Conservation (phyloP, 2,797 vertebrate genomes). For the Leptatherina wallacei region DNA sequence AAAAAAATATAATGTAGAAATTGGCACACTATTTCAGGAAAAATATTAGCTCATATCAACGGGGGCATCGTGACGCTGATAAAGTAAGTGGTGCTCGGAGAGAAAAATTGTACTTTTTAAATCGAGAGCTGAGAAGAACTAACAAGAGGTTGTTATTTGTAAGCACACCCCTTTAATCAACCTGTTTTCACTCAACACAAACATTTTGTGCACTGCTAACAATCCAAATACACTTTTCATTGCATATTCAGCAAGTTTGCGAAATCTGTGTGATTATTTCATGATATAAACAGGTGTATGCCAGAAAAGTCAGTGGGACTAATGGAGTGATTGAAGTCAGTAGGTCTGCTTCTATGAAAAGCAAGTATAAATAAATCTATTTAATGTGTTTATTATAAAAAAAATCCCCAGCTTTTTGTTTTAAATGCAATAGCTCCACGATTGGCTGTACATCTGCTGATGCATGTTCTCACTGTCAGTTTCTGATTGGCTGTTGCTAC, state of each 20-base stretch:
- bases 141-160: not conserved
- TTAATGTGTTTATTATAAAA: not conserved
- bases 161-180: not conserved
- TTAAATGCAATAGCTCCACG: constrained; percentile 4
- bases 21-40: not conserved
- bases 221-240: too few relatives aligned
- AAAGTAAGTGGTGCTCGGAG: too few relatives aligned
- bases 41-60: not conserved
- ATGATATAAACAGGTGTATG: not conserved
- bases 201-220: not conserved
- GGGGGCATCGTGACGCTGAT: not conserved
- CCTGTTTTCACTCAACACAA: not conserved
- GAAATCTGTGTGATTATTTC: not conserved
- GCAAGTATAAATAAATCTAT: not conserved
- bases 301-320: not conserved
- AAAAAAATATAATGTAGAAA: not conserved
- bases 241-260: too few relatives aligned
- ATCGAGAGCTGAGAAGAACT: not conserved
- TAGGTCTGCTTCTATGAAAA: not conserved
- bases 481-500: constrained; percentile 43
- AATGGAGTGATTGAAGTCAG: not conserved
- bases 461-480: constrained; percentile 16
- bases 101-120: not conserved
- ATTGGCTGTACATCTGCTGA: constrained; percentile 35
- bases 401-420: constrained; percentile 3